Percentiles rank a stretch among this genome's conserved stretches.
Conservation (phyloP, 1,140 invertebrate genomes). For the Macrosteles quadrilineatus region DNA sequence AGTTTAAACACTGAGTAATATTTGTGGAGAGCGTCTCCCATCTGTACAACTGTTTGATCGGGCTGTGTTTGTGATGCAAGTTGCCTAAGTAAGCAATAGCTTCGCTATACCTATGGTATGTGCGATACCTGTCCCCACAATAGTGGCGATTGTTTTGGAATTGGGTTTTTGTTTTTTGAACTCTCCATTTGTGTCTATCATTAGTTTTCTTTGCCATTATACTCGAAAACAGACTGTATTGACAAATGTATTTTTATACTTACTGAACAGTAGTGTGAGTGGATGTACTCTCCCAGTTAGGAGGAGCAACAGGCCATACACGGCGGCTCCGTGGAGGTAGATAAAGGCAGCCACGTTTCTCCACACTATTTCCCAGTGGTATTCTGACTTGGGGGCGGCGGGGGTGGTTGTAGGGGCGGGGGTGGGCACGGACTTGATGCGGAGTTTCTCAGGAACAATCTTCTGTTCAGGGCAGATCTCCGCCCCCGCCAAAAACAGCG, state of each 20-base stretch:
- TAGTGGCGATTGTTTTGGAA: too few species aligned
- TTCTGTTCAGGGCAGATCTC: constrained; percentile 41
- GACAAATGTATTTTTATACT: constrained; percentile 42
- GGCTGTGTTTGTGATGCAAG: too few species aligned
- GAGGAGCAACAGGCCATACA: constrained; percentile 64
- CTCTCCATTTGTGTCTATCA: too few species aligned
- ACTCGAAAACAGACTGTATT: too few species aligned
- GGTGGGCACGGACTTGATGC: neutral
- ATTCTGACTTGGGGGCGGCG: constrained; percentile 44
- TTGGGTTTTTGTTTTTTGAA: too few species aligned
- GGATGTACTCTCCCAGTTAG: constrained; percentile 52
- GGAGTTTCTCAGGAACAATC: neutral
- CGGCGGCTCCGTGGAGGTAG: constrained; percentile 61
- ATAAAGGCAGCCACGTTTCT: constrained; percentile 68
- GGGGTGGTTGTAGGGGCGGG: neutral
- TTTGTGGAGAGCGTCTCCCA: neutral
- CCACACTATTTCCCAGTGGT: constrained; percentile 68
- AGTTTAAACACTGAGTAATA: too few species aligned
- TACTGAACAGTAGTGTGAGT: constrained; percentile 57
- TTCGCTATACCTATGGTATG: too few species aligned
- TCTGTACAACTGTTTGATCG: too few species aligned
- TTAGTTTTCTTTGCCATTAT: too few species aligned
- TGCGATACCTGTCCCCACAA: too few species aligned
- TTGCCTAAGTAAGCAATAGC: too few species aligned
- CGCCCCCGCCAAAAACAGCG: constrained; percentile 47